A percentile compares a stretch with the other conserved stretches of the same genome.
Conservation (phyloP, 2,113 vertebrate genomes). For the Cephalopterus ornatus region DNA sequence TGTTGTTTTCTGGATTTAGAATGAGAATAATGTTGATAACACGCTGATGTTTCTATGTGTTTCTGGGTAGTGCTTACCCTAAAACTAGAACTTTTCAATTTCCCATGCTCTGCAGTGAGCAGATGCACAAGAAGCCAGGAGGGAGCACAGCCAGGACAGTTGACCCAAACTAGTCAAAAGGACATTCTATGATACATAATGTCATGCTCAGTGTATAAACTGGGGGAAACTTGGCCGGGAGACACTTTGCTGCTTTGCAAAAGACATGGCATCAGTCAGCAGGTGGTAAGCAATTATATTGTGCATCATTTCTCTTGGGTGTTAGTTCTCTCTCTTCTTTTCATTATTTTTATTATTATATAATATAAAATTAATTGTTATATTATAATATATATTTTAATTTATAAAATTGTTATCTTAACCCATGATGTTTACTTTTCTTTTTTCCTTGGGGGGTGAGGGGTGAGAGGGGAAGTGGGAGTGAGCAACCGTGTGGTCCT, state of each 20-base stretch:
- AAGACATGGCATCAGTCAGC: background rate
- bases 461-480: accelerated
- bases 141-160: background rate
- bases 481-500: background rate
- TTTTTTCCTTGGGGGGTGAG: background rate
- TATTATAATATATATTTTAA: background rate
- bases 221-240: background rate
- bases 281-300: background rate
- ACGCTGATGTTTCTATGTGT: accelerated
- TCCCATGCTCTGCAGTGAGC: background rate
- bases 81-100: background rate
- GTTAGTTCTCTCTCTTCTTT: background rate
- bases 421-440: no score
- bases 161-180: background rate
- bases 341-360: background rate
- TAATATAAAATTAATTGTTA: background rate
- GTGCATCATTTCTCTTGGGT: background rate
- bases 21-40: background rate
- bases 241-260: background rate
- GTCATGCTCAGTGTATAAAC: background rate
- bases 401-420: background rate
- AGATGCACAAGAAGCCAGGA: background rate
- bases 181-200: background rate
- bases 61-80: background rate
- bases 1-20: background rate